Percentiles rank a stretch among this genome's conserved stretches.
phyloP scores from a whole-genome alignment of 2,888 invertebrate species.

The Tupiocoris notatus region DNA sequence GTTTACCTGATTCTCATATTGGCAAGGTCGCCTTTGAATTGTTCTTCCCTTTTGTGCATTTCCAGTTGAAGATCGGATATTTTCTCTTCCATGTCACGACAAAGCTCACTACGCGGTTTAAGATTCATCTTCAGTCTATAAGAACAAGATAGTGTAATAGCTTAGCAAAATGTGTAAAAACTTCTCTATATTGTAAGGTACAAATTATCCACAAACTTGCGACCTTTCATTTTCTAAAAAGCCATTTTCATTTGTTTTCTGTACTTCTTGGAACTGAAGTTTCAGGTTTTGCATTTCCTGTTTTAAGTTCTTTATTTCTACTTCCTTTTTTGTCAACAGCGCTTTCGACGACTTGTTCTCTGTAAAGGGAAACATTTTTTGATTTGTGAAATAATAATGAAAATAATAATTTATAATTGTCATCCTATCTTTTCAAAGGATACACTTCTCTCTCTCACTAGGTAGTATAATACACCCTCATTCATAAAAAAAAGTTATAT shows the following conservation, averaged over 20 bases:
- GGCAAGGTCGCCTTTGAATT: slow-evolving; percentile 40
- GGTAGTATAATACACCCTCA: too few relatives aligned
- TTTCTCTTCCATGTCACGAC: slow-evolving; percentile 32
- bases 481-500: too few relatives aligned
- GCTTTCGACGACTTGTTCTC: slow-evolving; percentile 30
- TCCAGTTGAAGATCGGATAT: slow-evolving; percentile 41
- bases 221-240: slow-evolving; percentile 43
- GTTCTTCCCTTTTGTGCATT: slow-evolving; percentile 43
- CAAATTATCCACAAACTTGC: background rate
- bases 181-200: too few relatives aligned
- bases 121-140: slow-evolving; percentile 21
- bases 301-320: slow-evolving; percentile 33
- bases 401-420: too few relatives aligned
- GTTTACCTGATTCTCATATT: slow-evolving; percentile 40
- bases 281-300: slow-evolving; percentile 42
- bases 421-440: too few relatives aligned
- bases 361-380: too few relatives aligned
- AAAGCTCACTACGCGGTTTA: slow-evolving; percentile 20
- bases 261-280: slow-evolving; percentile 22
- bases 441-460: too few relatives aligned
- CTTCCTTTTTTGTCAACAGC: slow-evolving; percentile 39
- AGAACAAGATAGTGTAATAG: too few relatives aligned
- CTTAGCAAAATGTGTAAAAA: too few relatives aligned
- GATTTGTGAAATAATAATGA: too few relatives aligned
- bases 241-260: slow-evolving; percentile 36